These are phyloP conservation scores for Pyrocephalus nanus DNA, from an alignment of 2,797 vertebrate species.

Conservation along the genomic window DNA sequence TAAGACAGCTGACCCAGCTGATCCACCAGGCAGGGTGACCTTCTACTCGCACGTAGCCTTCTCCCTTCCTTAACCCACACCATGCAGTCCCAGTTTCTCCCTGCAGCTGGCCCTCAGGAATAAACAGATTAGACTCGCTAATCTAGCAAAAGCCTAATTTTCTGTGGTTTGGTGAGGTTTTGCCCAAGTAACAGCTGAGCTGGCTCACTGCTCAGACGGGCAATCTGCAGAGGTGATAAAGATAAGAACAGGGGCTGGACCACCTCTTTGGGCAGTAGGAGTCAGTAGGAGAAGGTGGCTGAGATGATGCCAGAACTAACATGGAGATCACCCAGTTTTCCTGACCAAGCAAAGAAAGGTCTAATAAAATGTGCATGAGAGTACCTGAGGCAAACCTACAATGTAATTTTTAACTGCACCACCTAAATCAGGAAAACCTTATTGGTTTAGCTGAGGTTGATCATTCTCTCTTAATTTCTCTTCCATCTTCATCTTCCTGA, in stretches of 20 bases:
- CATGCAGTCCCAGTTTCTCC: background rate
- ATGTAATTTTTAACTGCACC: background rate
- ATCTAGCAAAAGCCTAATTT: background rate
- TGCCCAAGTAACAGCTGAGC: background rate
- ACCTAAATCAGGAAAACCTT: background rate
- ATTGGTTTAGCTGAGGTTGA: background rate
- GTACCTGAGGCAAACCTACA: background rate
- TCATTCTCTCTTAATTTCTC: background rate
- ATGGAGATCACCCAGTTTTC: background rate
- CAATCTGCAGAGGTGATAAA: background rate
- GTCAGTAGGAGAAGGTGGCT: background rate
- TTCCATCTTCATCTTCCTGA: accelerated
- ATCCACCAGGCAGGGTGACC: background rate
- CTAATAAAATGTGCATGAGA: background rate
- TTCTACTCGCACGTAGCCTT: background rate
- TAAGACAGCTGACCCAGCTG: background rate
- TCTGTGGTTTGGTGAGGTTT: background rate
- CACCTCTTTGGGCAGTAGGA: background rate
- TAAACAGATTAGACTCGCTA: background rate
- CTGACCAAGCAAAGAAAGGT: background rate
- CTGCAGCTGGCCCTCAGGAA: background rate
- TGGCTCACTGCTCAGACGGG: background rate
- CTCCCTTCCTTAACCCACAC: background rate
- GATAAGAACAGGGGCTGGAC: background rate
- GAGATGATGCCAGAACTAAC: background rate